Conservation (phyloP, 2,797 vertebrate species). For the Rhabdophis nuchalis region DNA sequence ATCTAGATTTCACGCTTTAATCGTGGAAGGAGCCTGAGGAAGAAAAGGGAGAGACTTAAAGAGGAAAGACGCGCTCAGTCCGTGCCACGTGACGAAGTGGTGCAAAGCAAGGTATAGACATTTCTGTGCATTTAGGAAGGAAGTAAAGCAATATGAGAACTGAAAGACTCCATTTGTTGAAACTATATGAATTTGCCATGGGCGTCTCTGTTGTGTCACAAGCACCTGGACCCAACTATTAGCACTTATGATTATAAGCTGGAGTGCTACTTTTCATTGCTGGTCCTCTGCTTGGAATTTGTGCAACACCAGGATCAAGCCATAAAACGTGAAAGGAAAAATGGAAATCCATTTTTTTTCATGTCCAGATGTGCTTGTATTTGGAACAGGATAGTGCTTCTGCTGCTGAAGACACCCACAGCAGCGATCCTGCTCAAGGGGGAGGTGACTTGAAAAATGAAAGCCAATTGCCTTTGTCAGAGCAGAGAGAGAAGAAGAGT, state of each 20-base stretch:
- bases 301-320: neutral
- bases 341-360: neutral
- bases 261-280: neutral
- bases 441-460: constrained; percentile 66
- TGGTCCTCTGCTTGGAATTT: neutral
- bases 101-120: constrained; percentile 82
- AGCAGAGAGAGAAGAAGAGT: constrained; percentile 68
- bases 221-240: neutral
- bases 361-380: constrained; percentile 34
- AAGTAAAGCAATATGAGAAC: neutral
- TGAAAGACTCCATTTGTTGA: neutral
- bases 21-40: constrained; percentile 89
- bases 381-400: constrained; percentile 81
- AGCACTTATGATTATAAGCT: neutral
- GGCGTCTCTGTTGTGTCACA: neutral
- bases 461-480: constrained; percentile 55
- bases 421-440: constrained; percentile 79
- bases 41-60: constrained; percentile 90
- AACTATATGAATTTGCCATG: neutral
- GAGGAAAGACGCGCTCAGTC: constrained; percentile 92
- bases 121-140: neutral
- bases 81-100: constrained; percentile 87
- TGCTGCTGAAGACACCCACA: constrained; percentile 83
- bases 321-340: neutral
- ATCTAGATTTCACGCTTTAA: constrained; percentile 85